Evolutionary conservation across 1,140 invertebrate species (phyloP).

Genomic region (Hylyphantes graminicola): DNA sequence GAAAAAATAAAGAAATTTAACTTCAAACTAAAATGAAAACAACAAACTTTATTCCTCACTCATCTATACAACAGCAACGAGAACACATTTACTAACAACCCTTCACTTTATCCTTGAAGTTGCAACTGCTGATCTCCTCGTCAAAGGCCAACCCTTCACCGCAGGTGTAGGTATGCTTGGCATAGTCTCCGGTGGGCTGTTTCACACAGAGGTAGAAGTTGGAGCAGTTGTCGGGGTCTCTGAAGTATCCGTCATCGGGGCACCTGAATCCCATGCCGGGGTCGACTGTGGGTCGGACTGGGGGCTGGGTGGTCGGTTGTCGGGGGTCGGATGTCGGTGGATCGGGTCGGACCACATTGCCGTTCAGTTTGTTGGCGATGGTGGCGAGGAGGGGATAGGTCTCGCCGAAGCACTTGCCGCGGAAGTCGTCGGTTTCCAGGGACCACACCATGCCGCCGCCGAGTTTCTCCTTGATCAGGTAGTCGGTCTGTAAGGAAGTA

Average conservation of each 20-base stretch:
- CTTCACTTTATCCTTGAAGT: slow-evolving; percentile 3
- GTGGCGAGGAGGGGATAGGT: slow-evolving; percentile 63
- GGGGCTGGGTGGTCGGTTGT: not conserved
- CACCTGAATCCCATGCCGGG: slow-evolving; percentile 5
- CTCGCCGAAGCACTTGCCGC: slow-evolving; percentile 63
- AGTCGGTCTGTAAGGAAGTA: slow-evolving; percentile 61
- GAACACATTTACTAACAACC: slow-evolving; percentile 6
- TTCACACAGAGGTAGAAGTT: slow-evolving; percentile 28
- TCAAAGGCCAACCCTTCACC: slow-evolving; percentile 34
- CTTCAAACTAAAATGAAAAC: too few species aligned
- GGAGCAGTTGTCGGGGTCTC: slow-evolving; percentile 34
- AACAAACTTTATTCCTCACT: too few species aligned
- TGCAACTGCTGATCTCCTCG: slow-evolving; percentile 45
- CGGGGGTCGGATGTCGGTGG: not conserved
- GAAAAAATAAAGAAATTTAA: too few species aligned
- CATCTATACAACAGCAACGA: too few species aligned
- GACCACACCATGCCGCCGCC: slow-evolving; percentile 76
- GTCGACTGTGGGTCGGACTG: not conserved
- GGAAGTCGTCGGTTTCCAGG: slow-evolving; percentile 74
- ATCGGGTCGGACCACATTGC: not conserved
- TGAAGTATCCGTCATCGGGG: slow-evolving; percentile 28
- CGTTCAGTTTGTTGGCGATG: slow-evolving; percentile 61
- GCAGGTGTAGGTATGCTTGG: slow-evolving; percentile 41
- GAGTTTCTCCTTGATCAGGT: slow-evolving; percentile 65
- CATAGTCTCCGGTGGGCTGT: not conserved